These are phyloP conservation scores for Cyrtodaria siliqua DNA, from an alignment of 2,888 invertebrate species.

Conservation along the genomic window DNA sequence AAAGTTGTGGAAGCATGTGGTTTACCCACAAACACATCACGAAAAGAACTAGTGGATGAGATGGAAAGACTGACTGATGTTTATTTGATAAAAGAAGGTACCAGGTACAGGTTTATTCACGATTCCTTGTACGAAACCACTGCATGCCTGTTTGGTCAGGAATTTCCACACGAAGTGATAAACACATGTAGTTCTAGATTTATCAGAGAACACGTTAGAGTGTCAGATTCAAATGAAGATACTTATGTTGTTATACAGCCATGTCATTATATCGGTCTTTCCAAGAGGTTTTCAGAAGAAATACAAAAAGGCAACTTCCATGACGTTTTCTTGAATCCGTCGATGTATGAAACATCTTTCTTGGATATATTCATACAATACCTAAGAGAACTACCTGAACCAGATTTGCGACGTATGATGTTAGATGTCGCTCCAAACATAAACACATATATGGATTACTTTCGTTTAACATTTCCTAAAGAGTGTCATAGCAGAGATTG, in stretches of 20 bases:
- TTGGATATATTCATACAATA: background rate
- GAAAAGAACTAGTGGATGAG: too few relatives aligned
- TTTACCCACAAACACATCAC: too few relatives aligned
- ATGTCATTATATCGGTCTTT: background rate
- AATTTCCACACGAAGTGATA: background rate
- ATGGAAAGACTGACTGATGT: background rate
- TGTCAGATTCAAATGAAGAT: background rate
- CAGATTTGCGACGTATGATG: too few relatives aligned
- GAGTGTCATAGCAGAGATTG: too few relatives aligned
- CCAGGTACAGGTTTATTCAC: background rate
- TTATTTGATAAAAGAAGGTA: constrained; percentile 8
- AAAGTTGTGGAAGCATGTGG: too few relatives aligned
- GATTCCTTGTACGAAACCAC: constrained; percentile 4
- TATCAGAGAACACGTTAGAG: too few relatives aligned
- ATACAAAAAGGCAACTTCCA: constrained; percentile 5
- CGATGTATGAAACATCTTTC: background rate
- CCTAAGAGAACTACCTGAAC: too few relatives aligned
- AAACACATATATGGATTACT: too few relatives aligned
- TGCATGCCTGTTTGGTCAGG: background rate
- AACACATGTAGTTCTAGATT: too few relatives aligned
- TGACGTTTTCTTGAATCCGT: background rate
- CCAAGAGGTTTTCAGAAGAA: background rate
- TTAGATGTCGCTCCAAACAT: too few relatives aligned
- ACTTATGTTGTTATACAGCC: background rate
- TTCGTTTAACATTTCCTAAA: too few relatives aligned